Evolutionary conservation across 2,113 vertebrate genomes (phyloP), one percentile per base, ranked within the genome.

Genomic region (Verasper variegatus): DNA sequence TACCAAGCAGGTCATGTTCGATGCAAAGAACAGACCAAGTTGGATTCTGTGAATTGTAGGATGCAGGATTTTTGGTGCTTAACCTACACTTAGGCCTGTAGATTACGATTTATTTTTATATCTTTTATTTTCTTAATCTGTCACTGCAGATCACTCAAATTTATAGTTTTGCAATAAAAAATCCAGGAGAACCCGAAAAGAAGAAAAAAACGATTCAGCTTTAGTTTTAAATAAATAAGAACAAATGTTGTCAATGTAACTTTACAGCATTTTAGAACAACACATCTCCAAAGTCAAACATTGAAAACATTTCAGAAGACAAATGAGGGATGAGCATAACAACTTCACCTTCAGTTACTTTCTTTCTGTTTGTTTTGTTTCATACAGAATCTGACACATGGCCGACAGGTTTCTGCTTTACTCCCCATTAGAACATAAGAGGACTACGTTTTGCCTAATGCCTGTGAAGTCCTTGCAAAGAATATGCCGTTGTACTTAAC

Each of bases 401-500:
- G 17, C 31, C 2, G 49, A 71, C 51, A 27, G 13, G 35, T 51
- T 37, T 54, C 5, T 23, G 14, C 21, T 35, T 6, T 0, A 42
- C 11, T 24, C 17, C 24, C 60, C 42, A 68, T 68, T 59, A 45
- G 14, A 67, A 55, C 72, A 70, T 26, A 65, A 67, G 55, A 67
- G 49, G 65, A 64, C 37, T 20, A 61, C 6, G 35, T 68, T 85
- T 62, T 13, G 2, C 23, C 62, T 42, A 65, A 60, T 56, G 59
- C 26, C 24, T 49, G 27, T 26, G 71, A 62, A 40, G 71, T 58
- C 24, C 31, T 62, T 54, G 13, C 13, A 70, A 82, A 75, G 12
- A 78, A 76, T 72, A 42, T 35, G 23, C 57, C 47, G 62, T 63
- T 62, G 60, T 78, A 70, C 66, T 72, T 72, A 66, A 75, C 72